Conservation (phyloP, 2,113 vertebrate species). For the Meriones unguiculatus region DNA sequence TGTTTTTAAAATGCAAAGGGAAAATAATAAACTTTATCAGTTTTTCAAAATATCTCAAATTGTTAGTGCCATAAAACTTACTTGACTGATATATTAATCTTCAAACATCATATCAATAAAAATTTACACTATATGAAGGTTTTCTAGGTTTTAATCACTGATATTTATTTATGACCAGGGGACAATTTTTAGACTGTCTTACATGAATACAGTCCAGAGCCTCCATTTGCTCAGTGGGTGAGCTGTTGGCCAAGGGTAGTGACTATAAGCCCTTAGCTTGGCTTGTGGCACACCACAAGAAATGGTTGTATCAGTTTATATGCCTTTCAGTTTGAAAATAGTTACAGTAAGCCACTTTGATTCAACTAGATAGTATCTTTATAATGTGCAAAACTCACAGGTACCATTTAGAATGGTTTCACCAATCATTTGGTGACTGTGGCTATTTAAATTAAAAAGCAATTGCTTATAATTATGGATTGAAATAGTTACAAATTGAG, state of each 20-base stretch:
- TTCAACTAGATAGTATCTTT: slow-evolving; percentile 47
- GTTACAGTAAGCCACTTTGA: neutral
- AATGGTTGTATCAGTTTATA: neutral
- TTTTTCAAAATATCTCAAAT: slow-evolving; percentile 28
- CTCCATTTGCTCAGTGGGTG: neutral
- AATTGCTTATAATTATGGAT: slow-evolving; percentile 39
- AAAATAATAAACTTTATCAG: slow-evolving; percentile 26
- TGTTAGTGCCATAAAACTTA: neutral
- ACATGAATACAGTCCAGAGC: neutral
- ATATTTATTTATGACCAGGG: neutral
- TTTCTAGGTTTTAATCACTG: slow-evolving; percentile 35
- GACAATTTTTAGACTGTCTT: neutral
- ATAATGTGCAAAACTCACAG: slow-evolving; percentile 18
- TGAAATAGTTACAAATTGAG: slow-evolving; percentile 18
- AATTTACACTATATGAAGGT: neutral
- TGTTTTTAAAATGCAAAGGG: slow-evolving; percentile 44
- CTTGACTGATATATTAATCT: slow-evolving; percentile 13
- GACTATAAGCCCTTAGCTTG: neutral
- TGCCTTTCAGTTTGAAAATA: slow-evolving; percentile 48
- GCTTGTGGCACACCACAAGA: neutral
- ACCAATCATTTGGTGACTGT: neutral
- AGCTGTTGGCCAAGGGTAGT: neutral
- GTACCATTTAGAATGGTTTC: neutral
- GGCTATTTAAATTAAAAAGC: slow-evolving; percentile 20
- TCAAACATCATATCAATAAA: neutral